Evolutionary conservation across 92 coral and sea anemone genomes (phyloP).

Genomic region (Parazoanthus swiftii): DNA sequence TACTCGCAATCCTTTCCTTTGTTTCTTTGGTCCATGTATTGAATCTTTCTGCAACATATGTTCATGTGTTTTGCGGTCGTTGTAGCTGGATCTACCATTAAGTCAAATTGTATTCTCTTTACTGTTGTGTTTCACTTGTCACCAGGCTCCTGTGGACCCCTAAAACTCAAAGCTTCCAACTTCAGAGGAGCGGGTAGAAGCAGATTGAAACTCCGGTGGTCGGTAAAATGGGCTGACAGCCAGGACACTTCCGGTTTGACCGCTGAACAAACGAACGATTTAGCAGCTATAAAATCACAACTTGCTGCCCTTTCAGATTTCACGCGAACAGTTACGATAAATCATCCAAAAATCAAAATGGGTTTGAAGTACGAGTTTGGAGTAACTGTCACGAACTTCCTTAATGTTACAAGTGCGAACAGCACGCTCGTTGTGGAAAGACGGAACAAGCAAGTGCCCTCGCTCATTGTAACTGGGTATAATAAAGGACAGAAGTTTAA

Average conservation of each 20-base stretch:
- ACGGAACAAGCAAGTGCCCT: constrained; percentile 61
- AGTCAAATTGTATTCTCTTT: too few species aligned
- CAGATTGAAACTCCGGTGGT: constrained; percentile 51
- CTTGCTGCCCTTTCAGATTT: constrained; percentile 6
- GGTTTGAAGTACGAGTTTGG: constrained; percentile 59
- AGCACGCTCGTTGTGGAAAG: constrained; percentile 50
- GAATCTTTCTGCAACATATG: background rate
- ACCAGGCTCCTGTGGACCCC: constrained; percentile 63
- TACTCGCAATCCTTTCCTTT: too few species aligned
- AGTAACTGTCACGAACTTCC: constrained; percentile 64
- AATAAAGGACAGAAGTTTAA: constrained; percentile 31
- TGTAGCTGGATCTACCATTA: too few species aligned
- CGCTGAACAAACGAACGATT: constrained; percentile 45
- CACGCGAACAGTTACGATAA: constrained; percentile 8
- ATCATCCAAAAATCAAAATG: constrained; percentile 23
- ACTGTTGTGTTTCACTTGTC: background rate
- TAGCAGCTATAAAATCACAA: constrained; percentile 26
- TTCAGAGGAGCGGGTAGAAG: constrained; percentile 74
- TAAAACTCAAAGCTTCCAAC: constrained; percentile 49
- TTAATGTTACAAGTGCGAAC: constrained; percentile 48
- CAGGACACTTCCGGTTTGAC: constrained; percentile 29
- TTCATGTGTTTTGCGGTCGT: background rate
- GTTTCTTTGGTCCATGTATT: too few species aligned
- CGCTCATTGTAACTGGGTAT: constrained; percentile 41
- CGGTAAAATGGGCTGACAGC: constrained; percentile 53